A percentile compares a stretch with the other conserved stretches of the same genome.
These are phyloP conservation scores for Sycophila sp. DNA, from an alignment of 1,140 invertebrate genomes.

Conservation along the genomic window DNA sequence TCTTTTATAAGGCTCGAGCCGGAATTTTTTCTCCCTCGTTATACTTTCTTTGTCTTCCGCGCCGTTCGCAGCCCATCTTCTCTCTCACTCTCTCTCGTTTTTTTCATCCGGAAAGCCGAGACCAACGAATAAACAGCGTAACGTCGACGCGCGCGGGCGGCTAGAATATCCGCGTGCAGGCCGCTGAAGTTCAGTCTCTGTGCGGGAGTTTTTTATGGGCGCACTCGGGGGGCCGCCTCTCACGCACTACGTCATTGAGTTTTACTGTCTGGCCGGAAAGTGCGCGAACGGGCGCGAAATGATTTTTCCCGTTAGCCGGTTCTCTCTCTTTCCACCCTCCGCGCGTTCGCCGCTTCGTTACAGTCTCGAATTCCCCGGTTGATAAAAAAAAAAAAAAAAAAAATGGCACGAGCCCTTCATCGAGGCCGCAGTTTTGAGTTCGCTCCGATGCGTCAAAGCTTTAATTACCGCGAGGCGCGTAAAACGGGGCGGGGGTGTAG, in stretches of 20 bases:
- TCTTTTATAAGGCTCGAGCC: conserved; percentile 8
- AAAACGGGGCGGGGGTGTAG: no score
- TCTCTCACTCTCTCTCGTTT: background rate
- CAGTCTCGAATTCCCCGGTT: no score
- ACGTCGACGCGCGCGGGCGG: conserved; percentile 1
- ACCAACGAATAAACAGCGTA: conserved; percentile 4
- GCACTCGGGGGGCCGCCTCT: conserved; percentile 35
- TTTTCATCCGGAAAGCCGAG: background rate
- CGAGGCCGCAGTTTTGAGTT: background rate
- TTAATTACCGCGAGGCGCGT: conserved; percentile 4
- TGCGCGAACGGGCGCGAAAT: conserved; percentile 22
- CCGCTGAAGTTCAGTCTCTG: conserved; percentile 39
- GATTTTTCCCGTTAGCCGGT: conserved; percentile 13
- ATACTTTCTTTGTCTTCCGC: conserved; percentile 34
- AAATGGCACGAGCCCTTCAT: background rate
- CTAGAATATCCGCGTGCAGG: background rate
- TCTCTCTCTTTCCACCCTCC: background rate
- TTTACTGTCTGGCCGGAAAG: conserved; percentile 44
- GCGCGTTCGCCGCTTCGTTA: background rate
- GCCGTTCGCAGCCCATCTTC: no score
- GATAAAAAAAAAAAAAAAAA: background rate
- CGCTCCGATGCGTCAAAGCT: background rate
- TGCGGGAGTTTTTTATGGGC: conserved; percentile 46
- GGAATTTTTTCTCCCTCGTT: conserved; percentile 12
- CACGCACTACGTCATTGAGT: conserved; percentile 46